Base-by-base conservation (phyloP, 2,797 vertebrate genomes). In the Girardinus metallicus region DNA sequence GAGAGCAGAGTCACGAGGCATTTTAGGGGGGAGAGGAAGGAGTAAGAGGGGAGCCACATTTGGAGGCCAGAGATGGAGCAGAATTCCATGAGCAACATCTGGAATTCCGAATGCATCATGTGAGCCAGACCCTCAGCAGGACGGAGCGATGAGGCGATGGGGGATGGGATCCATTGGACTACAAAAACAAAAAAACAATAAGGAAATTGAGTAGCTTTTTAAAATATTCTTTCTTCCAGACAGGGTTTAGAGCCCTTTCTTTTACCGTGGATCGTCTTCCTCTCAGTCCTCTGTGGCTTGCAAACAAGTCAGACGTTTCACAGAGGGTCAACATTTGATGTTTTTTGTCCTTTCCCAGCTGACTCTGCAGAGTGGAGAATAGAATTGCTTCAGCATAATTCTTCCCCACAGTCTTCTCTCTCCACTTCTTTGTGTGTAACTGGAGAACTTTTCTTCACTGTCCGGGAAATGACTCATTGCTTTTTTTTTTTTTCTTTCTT, bases 21-120 rank as follows among this genome's bases (percentile, higher is more conserved):
- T 77, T 66, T 44, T 64, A 13, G 73, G 41, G 64, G 76, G 85
- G 66, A 73, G 84, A 70, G 77, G 84, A 89, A 83, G 84, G 73
- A 83, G 83, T 49, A 18, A 36, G 73, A 77, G 74, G 79, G 83
- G 89, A 92, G 85, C 93, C 92, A 90, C 92, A 93, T 94, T 93
- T 91, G 87, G 93, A 94, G 90, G 89, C 92, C 93, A 95, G 87
- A 91, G 90, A 93, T 93, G 88, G 86, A 93, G 93, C 86, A 93
- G 93, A 93, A 95, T 95, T 95, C 93, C 94, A 93, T 92, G 88
- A 94, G 75, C 92, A 95, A 95, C 96, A 96, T 96, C 96, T 96
- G 95, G 96, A 95, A 95, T 94, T 94, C 90, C 87, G 80, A 94
- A 93, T 93, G 94, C 88, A 91, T 95, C 90, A 88, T 83, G 87